Conservation (phyloP, 2,797 vertebrate genomes). For the Sebastes cheni region DNA sequence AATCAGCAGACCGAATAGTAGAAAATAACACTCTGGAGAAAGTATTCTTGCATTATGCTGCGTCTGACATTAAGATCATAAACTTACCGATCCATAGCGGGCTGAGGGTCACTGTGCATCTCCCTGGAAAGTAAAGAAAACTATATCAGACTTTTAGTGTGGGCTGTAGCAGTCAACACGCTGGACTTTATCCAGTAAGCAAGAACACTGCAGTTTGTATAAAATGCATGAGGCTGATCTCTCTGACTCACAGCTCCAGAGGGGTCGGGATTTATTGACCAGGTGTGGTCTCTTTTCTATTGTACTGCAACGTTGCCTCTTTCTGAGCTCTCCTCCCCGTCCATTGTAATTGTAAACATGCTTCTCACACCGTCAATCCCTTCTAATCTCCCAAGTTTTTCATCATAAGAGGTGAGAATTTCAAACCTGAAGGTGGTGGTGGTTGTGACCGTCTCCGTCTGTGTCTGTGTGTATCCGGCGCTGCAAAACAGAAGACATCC, state of each 20-base stretch:
- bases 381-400: background rate
- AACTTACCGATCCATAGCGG: conserved; percentile 74
- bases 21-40: conserved; percentile 56
- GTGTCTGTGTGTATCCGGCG: conserved; percentile 21
- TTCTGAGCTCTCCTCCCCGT: conserved; percentile 16
- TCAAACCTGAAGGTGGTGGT: conserved; percentile 63
- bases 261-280: conserved; percentile 47
- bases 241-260: conserved; percentile 37
- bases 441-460: conserved; percentile 45
- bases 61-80: conserved; percentile 61
- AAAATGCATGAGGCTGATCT: conserved; percentile 43
- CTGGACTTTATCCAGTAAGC: conserved; percentile 41
- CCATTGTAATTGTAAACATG: conserved; percentile 20
- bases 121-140: conserved; percentile 72
- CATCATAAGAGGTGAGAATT: background rate
- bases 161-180: conserved; percentile 54
- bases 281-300: conserved; percentile 45
- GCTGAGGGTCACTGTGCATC: conserved; percentile 55
- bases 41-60: conserved; percentile 31
- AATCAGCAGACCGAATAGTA: conserved; percentile 46
- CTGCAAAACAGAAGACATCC: conserved; percentile 55
- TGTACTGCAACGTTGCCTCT: conserved; percentile 18
- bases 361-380: background rate
- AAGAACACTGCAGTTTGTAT: conserved; percentile 31
- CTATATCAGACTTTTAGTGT: conserved; percentile 51